Percentiles rank a stretch among this genome's conserved stretches.
Evolutionary conservation across 2,888 invertebrate genomes (phyloP).

Genomic region (Parnassius glacialis): DNA sequence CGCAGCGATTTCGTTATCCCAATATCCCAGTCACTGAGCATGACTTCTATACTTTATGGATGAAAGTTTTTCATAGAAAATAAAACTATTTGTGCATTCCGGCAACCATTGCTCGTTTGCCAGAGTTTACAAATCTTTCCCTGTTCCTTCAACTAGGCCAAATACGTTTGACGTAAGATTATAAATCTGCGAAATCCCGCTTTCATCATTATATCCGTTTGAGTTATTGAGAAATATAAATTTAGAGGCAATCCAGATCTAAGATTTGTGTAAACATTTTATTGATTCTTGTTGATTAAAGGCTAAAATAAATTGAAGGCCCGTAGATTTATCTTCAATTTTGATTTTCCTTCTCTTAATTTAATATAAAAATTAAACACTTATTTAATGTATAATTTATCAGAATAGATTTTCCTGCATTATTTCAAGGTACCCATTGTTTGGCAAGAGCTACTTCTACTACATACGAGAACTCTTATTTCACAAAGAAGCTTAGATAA

Average conservation of each 20-base stretch:
- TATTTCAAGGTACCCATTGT: no score
- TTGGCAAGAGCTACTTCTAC: no score
- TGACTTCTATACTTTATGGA: slow-evolving; percentile 45
- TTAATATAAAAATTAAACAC: slow-evolving; percentile 8
- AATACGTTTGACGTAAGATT: slow-evolving; percentile 30
- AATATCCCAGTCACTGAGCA: slow-evolving; percentile 51
- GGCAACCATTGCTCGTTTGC: slow-evolving; percentile 1
- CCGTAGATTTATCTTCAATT: slow-evolving; percentile 12
- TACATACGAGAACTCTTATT: no score
- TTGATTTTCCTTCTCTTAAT: slow-evolving; percentile 11
- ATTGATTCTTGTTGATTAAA: slow-evolving; percentile 22
- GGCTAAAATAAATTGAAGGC: slow-evolving; percentile 12
- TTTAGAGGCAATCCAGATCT: slow-evolving; percentile 28
- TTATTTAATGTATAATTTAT: not conserved
- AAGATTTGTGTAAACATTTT: slow-evolving; percentile 25
- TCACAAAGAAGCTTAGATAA: no score
- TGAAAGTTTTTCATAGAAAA: slow-evolving; percentile 37
- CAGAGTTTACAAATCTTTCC: slow-evolving; percentile 19
- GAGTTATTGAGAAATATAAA: slow-evolving; percentile 33
- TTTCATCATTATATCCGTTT: slow-evolving; percentile 33
- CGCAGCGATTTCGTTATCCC: slow-evolving; percentile 64
- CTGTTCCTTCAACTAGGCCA: slow-evolving; percentile 23
- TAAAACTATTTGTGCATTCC: slow-evolving; percentile 25
- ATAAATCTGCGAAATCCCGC: slow-evolving; percentile 32
- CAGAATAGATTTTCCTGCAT: no score